Evolutionary conservation across 2,797 vertebrate species (phyloP).

Genomic region (Cheirogaleus major): DNA sequence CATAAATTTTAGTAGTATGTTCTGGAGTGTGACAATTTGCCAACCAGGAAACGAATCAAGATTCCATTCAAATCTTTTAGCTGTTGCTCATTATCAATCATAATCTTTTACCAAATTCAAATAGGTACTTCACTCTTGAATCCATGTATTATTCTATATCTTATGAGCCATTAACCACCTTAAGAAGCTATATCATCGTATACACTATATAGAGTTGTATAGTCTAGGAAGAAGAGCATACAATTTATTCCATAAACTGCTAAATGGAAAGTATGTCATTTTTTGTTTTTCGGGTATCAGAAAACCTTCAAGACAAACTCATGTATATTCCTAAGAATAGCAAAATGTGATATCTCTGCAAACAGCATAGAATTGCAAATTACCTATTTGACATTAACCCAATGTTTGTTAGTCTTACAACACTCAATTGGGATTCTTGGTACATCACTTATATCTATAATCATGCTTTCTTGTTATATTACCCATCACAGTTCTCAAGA

Average conservation of each 20-base stretch:
- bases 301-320: slow-evolving; percentile 10
- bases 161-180: neutral
- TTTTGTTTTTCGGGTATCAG: neutral
- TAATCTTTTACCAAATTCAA: neutral
- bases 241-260: slow-evolving; percentile 21
- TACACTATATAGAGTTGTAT: neutral
- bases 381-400: slow-evolving; percentile 19
- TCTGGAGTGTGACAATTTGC: slow-evolving; percentile 10
- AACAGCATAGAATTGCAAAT: slow-evolving; percentile 16
- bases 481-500: neutral
- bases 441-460: slow-evolving; percentile 22
- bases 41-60: slow-evolving; percentile 35
- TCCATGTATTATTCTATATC: slow-evolving; percentile 15
- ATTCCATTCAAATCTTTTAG: slow-evolving; percentile 26
- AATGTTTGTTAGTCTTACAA: neutral
- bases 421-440: neutral
- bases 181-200: neutral
- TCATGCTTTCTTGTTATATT: neutral
- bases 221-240: slow-evolving; percentile 8
- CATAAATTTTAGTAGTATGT: slow-evolving; percentile 7
- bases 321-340: neutral
- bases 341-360: slow-evolving; percentile 28
- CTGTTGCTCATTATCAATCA: slow-evolving; percentile 37
- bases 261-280: neutral
- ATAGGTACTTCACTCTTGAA: neutral